Conservation (phyloP, 2,797 vertebrate species). For the Triplophysa bombifrons region DNA sequence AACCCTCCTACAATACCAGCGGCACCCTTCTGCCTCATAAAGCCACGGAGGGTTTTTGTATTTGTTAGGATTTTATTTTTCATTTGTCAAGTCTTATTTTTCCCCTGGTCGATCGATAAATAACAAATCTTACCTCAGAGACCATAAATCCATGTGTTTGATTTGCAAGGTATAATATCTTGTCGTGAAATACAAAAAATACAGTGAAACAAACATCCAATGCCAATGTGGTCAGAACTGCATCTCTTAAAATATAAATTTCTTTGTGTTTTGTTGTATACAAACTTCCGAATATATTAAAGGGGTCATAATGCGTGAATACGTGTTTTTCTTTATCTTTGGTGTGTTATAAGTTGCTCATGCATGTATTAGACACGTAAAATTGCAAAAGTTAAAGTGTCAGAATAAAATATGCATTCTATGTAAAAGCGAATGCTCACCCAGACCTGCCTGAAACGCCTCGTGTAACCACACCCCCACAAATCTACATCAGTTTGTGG, state of each 20-base stretch:
- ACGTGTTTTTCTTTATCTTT: no score
- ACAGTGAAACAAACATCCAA: slow-evolving; percentile 30
- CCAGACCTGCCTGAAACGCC: no score
- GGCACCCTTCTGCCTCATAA: slow-evolving; percentile 57
- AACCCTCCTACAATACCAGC: slow-evolving; percentile 51
- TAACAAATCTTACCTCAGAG: slow-evolving; percentile 16
- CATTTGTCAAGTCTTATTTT: slow-evolving; percentile 52
- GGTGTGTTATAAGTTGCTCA: no score
- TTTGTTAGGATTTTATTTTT: slow-evolving; percentile 53
- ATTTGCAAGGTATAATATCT: slow-evolving; percentile 43
- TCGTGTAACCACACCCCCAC: no score
- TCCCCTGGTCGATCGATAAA: slow-evolving; percentile 57
- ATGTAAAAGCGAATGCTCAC: no score
- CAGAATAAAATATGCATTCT: no score
- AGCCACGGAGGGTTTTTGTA: slow-evolving; percentile 37
- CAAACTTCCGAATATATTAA: slow-evolving; percentile 55
- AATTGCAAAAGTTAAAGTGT: no score
- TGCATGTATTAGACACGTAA: no score
- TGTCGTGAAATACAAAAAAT: slow-evolving; percentile 28
- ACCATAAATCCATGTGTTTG: slow-evolving; percentile 46
- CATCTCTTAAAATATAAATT: slow-evolving; percentile 20
- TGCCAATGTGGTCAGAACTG: slow-evolving; percentile 10
- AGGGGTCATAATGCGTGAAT: no score
- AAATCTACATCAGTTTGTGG: no score
- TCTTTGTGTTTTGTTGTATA: slow-evolving; percentile 31